A percentile compares a stretch with the other conserved stretches of the same genome.
phyloP scores from a whole-genome alignment of 2,113 vertebrate species.

The Mionectes macconnelli region DNA sequence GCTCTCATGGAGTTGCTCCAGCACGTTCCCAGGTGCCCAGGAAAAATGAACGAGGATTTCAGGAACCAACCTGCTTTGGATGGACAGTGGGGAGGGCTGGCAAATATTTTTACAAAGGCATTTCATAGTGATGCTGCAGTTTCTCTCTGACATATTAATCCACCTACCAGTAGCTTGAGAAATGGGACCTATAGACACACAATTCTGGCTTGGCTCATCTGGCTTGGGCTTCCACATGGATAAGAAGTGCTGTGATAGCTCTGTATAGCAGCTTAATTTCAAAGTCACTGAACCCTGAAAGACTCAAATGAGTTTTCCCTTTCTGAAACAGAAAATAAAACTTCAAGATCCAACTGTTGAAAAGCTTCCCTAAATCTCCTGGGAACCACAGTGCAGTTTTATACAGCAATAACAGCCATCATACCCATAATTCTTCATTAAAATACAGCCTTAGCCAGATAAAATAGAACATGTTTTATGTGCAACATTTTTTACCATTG shows the following conservation, averaged over 20 bases:
- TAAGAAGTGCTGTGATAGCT: constrained; percentile 5
- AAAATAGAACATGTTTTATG: not conserved
- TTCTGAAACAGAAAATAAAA: constrained; percentile 40
- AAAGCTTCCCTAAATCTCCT: not conserved
- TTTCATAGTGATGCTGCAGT: not conserved
- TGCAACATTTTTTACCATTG: not conserved
- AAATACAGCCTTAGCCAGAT: not conserved
- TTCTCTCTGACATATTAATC: not conserved
- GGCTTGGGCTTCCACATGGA: not conserved
- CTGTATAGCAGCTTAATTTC: constrained; percentile 36
- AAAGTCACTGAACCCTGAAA: constrained; percentile 17
- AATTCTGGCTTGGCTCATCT: not conserved
- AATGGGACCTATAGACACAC: not conserved
- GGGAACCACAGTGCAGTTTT: not conserved
- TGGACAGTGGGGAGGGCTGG: not conserved
- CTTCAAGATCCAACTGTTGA: not conserved
- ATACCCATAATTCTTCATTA: not conserved
- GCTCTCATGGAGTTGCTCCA: not conserved
- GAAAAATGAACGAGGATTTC: not conserved
- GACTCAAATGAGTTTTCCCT: constrained; percentile 30
- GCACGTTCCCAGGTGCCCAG: not conserved
- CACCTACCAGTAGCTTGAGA: not conserved
- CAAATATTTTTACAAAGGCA: not conserved
- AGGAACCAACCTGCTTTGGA: not conserved
- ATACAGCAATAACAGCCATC: not conserved